These are phyloP conservation scores for Hydrotaea diabolus DNA, from an alignment of 2,888 invertebrate genomes.

Conservation along the genomic window DNA sequence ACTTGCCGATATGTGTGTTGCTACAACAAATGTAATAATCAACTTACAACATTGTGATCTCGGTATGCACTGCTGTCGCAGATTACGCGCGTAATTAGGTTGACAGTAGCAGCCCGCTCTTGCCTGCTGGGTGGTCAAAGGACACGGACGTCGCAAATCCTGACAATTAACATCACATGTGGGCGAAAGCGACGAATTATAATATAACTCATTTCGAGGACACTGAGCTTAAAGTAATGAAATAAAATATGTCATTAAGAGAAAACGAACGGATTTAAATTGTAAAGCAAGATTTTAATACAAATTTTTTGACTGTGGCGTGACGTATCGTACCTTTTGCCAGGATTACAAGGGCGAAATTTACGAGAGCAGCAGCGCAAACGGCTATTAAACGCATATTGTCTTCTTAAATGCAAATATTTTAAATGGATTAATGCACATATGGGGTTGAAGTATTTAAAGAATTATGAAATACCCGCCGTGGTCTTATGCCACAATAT, in stretches of 20 bases:
- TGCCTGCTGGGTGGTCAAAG: constrained; percentile 42
- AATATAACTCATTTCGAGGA: constrained; percentile 52
- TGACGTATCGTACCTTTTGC: neutral
- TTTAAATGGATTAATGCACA: neutral
- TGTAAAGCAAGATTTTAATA: constrained; percentile 17
- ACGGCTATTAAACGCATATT: neutral
- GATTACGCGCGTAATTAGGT: constrained; percentile 58
- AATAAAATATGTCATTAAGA: neutral
- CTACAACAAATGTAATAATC: neutral
- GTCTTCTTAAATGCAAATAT: neutral
- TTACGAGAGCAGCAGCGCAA: neutral
- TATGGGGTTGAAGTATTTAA: neutral
- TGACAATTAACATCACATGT: constrained; percentile 65
- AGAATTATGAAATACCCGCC: neutral
- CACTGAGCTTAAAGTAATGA: constrained; percentile 48
- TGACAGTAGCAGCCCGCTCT: constrained; percentile 61
- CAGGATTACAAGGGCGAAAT: neutral
- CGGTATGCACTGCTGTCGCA: constrained; percentile 53
- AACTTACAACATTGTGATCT: constrained; percentile 51
- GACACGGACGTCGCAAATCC: constrained; percentile 56
- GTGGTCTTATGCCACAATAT: neutral
- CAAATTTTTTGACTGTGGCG: neutral
- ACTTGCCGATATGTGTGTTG: neutral
- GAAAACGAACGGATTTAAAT: constrained; percentile 28
- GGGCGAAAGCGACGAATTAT: constrained; percentile 51